Evolutionary conservation across 2,113 vertebrate species (phyloP), one percentile per base, ranked within the genome.

Genomic region (Elephantulus edwardii): DNA sequence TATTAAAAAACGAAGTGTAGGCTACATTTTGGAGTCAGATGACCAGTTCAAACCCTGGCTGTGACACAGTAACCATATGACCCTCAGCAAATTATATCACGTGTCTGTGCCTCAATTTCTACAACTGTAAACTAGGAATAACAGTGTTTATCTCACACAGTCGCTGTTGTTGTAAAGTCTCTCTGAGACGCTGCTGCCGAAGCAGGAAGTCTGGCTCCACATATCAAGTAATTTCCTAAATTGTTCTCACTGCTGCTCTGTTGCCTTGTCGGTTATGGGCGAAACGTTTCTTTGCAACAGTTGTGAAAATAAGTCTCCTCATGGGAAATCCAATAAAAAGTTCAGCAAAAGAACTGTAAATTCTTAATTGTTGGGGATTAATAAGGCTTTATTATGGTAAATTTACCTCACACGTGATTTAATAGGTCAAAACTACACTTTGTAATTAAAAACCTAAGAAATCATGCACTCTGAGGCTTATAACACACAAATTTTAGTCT

Each of bases 391-490:
- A 96, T 95, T 95, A 95, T 91, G n/a, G 77, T 75, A 94, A 94
- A 95, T 95, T 4, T 0, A 96, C 93, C 88, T 88, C 89, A 95
- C 95, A 97, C 94, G 94, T 97, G 87, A 96, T 97, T 97, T 96
- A 97, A 96, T 93, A 96, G 91, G 95, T 97, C 96, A 96, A 95
- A 97, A 97, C 87, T 96, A 91, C 90, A 89, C 96, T 96, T 95
- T 89, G 93, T 97, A 97, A 97, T 97, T 97, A 97, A 93, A 96
- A 96, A 86, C 96, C 94, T 97, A 96, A 93, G 84, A 95, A 96
- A 96, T 93, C 90, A 80, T 96, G 95, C 93, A 89, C 54, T 20
- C 89, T 87, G 93, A 95, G 96, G 92, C 91, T 97, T 92, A 97
- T 95, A 97, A 96, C 91, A 92, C 86, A 94, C 90, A 93, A 56